phyloP scores from a whole-genome alignment of 2,113 vertebrate genomes.

The Ictalurus punctatus region DNA sequence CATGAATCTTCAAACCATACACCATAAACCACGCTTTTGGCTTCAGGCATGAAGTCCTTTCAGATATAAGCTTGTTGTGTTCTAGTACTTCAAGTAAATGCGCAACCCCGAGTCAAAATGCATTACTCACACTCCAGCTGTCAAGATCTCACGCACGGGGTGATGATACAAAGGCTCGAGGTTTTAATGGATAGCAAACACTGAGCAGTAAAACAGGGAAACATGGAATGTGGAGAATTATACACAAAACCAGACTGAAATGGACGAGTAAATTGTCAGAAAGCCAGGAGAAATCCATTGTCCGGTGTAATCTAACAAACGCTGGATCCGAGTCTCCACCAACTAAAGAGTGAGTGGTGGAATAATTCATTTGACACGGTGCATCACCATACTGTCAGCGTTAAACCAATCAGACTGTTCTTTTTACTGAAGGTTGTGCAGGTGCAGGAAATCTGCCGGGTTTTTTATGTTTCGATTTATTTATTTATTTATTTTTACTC shows the following conservation, averaged over 20 bases:
- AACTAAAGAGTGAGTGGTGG: conserved; percentile 17
- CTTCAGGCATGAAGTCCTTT: conserved; percentile 1
- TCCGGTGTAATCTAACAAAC: not conserved
- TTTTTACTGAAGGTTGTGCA: not conserved
- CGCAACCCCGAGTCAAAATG: conserved; percentile 26
- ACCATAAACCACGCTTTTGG: conserved; percentile 6
- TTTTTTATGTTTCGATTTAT: no score
- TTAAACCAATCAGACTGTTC: conserved; percentile 17
- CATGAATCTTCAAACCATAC: not conserved
- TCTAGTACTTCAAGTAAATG: conserved; percentile 18
- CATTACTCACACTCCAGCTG: conserved; percentile 29
- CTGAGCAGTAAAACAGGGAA: conserved; percentile 2
- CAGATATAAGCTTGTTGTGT: conserved; percentile 15
- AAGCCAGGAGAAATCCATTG: conserved; percentile 14
- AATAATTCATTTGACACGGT: conserved; percentile 29
- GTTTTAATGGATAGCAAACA: conserved; percentile 37
- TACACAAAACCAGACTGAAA: conserved; percentile 4
- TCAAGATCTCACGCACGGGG: conserved; percentile 13
- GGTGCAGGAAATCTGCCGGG: not conserved
- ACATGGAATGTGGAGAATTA: conserved; percentile 1
- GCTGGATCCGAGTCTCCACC: not conserved
- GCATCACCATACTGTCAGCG: conserved; percentile 10
- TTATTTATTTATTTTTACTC: not conserved
- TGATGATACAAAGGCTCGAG: conserved; percentile 21
- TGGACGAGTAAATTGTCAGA: conserved; percentile 8